These are phyloP conservation scores for Salmo trutta DNA, from an alignment of 2,797 vertebrate species.

Conservation along the genomic window DNA sequence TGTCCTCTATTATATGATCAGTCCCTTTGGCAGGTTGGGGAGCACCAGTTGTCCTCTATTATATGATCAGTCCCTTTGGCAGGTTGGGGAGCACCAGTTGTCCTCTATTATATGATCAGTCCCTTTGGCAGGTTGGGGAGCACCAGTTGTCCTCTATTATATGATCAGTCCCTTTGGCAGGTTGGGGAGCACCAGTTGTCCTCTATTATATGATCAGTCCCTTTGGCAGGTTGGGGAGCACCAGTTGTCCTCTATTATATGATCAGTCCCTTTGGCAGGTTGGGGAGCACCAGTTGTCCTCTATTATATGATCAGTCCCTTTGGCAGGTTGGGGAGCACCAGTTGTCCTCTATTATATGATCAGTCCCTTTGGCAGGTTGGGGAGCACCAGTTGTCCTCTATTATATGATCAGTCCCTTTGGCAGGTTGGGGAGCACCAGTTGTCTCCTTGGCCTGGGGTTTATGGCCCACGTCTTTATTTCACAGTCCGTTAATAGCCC, in stretches of 20 bases:
- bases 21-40: not conserved
- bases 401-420: not conserved
- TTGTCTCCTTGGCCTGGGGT: slow-evolving; percentile 28
- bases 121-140: not conserved
- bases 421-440: slow-evolving; percentile 10
- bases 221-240: not conserved
- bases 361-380: not conserved
- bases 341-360: not conserved
- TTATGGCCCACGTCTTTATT: slow-evolving; percentile 42
- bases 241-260: no score
- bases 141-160: no score
- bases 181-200: not conserved
- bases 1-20: slow-evolving; percentile 7
- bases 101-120: not conserved
- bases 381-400: no score
- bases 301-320: not conserved
- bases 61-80: not conserved
- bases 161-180: not conserved
- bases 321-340: slow-evolving; percentile 1
- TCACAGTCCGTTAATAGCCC: slow-evolving; percentile 40
- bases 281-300: not conserved
- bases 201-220: not conserved
- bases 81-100: slow-evolving; percentile 4
- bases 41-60: no score
- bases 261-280: not conserved